phyloP scores from a whole-genome alignment of 2,888 invertebrate species.

The Drosophila longiperda region DNA sequence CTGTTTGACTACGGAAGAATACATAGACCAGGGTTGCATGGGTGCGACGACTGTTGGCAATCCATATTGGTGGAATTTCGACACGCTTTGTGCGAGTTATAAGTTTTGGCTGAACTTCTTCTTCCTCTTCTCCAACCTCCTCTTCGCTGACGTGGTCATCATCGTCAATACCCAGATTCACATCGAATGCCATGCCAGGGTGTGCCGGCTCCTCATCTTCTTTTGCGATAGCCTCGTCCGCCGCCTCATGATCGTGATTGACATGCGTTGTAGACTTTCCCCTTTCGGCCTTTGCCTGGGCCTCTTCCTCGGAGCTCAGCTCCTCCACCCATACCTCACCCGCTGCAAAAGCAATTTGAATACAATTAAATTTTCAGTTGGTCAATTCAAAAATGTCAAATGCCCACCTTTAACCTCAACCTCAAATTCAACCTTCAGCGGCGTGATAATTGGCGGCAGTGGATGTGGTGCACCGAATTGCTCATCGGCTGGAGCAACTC shows the following conservation, averaged over 20 bases:
- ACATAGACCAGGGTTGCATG: conserved; percentile 87
- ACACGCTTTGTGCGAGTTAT: conserved; percentile 70
- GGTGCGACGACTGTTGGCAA: conserved; percentile 86
- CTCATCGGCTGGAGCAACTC: conserved; percentile 69
- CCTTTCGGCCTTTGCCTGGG: conserved; percentile 30
- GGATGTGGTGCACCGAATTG: conserved; percentile 61
- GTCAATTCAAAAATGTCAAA: not conserved
- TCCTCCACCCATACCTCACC: conserved; percentile 70
- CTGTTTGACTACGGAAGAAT: conserved; percentile 85
- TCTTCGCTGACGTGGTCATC: conserved; percentile 39
- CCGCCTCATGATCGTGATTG: conserved; percentile 19
- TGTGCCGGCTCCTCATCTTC: conserved; percentile 43
- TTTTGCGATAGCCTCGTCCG: conserved; percentile 19
- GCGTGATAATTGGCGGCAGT: conserved; percentile 75
- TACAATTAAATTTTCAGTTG: not conserved
- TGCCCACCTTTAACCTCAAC: conserved; percentile 70
- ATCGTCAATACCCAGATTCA: conserved; percentile 55
- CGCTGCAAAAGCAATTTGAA: conserved; percentile 44
- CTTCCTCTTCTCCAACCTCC: conserved; percentile 54
- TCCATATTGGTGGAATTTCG: conserved; percentile 86
- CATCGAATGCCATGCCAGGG: conserved; percentile 51
- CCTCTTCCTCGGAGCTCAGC: conserved; percentile 60
- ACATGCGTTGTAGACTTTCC: conserved; percentile 30
- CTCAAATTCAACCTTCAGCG: conserved; percentile 75
- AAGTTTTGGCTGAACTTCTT: conserved; percentile 52